Evolutionary conservation across 2,113 vertebrate species (phyloP), one percentile per base, ranked within the genome.

Genomic region (Tapirus terrestris): DNA sequence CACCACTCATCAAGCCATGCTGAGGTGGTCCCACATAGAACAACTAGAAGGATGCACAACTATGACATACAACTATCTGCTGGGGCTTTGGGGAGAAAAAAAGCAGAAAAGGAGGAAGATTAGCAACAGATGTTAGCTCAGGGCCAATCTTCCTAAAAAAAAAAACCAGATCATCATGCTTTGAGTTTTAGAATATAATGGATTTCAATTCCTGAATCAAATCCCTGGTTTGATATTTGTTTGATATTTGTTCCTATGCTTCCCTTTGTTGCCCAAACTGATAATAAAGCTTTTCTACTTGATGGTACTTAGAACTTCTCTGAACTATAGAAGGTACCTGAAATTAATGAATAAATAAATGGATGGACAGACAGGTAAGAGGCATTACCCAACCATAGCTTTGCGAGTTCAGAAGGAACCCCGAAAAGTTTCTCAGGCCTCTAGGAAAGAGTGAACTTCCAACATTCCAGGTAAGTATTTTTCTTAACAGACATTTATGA

Each of bases 241-340:
- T 95, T 72, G 97, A 84, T 70, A 94, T 79, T 9, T 96, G 48
- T 80, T 84, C 25, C 7, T 4, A 53, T 80, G 91, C 39, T 94
- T 89, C 36, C n/a, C 58, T 61, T 94, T 97, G 82, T 23, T 94
- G 60, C 7, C 73, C 76, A 96, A 96, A 93, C 33, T 70, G 91
- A 68, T 67, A 45, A 97, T 79, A 83, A 85, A 83, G 48, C 23
- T 20, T 86, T 96, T 90, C 65, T 73, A 36, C 84, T 61, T 16
- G 0, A 48, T 1, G 56, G 9, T 18, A 87, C 36, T 67, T 31
- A 88, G 79, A 93, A 80, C 91, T 95, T 81, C 33, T 93, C 36
- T 60, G 23, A 17, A 76, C 9, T 92, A 39, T 10, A 88, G 23
- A 53, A 87, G 21, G 29, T 68, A 31, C 13, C 60, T 84, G 39